Base-by-base conservation (phyloP, 2,888 invertebrate species). In the Pogonocherus hispidulus region DNA sequence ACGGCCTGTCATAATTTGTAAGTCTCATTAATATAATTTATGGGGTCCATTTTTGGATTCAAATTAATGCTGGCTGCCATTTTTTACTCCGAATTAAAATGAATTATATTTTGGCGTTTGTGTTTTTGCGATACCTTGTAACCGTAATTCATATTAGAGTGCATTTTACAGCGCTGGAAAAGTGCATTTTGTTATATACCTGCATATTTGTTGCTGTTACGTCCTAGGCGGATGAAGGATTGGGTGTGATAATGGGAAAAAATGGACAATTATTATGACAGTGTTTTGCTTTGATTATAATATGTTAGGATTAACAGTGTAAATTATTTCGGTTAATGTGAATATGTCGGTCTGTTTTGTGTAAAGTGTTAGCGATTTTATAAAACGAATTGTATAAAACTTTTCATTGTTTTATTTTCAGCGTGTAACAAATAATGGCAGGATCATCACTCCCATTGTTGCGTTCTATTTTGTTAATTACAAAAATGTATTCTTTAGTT, bases 11-110 rank as follows among this genome's bases (percentile, higher is more conserved):
- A 66, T 67, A 78, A 76, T 78, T 78, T 78, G 78, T 78, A 75
- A 71, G 69, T 70, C 71, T 77, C 72, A 77, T 78, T 76, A 74
- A 77, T 73, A 78, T 76, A 75, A 79, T 79, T 79, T 78, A 78
- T 76, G 76, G 66, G 71, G 71, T 69, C 68, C 68, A 74, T 76
- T 72, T 68, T 74, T 75, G 74, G 74, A 75, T 78, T 75, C 76
- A 66, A 77, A 79, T 77, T 77, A 75, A 76, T 77, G 75, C 66
- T 65, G 73, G 60, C 66, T 64, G 72, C 60, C 79, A 71, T 73
- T 82, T 83, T 83, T 82, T 81, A 80, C 77, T 52, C 72, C 78
- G 78, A 80, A 81, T 81, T 82, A 78, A 81, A 80, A 82, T 80
- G 81, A 81, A 82, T 83, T 80, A 81, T 81, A 73, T 73, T 76